Evolutionary conservation across 2,888 invertebrate species (phyloP), one percentile per base, ranked within the genome.

Genomic region (Pheosia tremula): DNA sequence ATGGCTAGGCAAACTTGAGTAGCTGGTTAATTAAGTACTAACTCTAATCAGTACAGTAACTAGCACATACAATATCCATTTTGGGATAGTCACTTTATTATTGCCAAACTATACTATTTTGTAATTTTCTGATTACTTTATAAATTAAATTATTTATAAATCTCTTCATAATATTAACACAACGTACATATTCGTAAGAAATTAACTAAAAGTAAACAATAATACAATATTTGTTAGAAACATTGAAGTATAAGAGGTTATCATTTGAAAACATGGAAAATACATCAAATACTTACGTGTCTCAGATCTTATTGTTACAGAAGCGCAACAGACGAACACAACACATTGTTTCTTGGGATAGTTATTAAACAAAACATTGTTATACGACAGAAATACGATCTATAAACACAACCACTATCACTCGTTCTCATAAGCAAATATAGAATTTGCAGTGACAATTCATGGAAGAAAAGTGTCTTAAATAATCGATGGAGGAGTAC

Each of bases 301-400:
- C 10, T 13, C 13, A 8, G 45, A 57, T 56, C 43, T 24, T 7
- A 38, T 36, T 39, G 45, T 52, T 50, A 47, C 39, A 56, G 57
- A 52, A 50, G 53, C 10, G 52, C 59, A 52, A 60, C 62, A 58
- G 53, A 66, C 54, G 64, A 67, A 69, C 58, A 57, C 57, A 54
- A 59, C 61, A 61, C 62, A 56, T 41, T 36, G 52, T 66, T 61
- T 66, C 65, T 57, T 39, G 9, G 5, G 57, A 63, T 24, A 62
- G 63, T 60, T 58, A 63, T 60, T 38, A 54, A 55, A 61, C 47
- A 60, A 66, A 61, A 53, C 61, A 55, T 60, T 61, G 55, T 60
- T 58, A 41, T 62, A 59, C 67, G 47, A 56, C 45, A 45, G 74
- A 64, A 71, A 76, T 69, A 52, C 52, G 75, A 74, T 61, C 66